Conservation (phyloP, 2,113 vertebrate species). For the Gallinago undulata region DNA sequence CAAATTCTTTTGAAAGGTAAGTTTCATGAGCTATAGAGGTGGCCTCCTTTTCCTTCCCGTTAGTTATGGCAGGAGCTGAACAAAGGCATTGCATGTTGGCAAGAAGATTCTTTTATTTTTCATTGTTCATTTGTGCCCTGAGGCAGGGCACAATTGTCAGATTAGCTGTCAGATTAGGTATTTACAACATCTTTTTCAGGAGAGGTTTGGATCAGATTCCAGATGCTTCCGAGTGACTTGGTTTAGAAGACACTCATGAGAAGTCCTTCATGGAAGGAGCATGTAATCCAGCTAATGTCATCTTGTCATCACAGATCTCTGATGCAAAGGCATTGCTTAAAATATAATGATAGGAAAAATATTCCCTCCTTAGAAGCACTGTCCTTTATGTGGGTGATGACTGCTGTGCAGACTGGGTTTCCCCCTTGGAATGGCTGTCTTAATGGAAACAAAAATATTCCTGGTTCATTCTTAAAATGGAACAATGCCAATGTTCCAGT, state of each 20-base stretch:
- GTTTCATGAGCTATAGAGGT: background rate
- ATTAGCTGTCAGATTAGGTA: background rate
- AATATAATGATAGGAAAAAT: background rate
- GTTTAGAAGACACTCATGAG: background rate
- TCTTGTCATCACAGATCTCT: background rate
- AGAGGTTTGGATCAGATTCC: background rate
- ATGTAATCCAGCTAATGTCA: background rate
- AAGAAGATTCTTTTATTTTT: background rate
- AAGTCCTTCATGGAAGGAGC: background rate
- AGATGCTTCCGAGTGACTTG: background rate
- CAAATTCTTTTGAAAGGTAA: conserved; percentile 5
- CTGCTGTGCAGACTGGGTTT: background rate
- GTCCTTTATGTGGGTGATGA: background rate
- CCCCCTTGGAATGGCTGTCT: background rate
- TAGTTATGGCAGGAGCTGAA: conserved; percentile 14
- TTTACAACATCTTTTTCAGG: background rate
- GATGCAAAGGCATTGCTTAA: background rate
- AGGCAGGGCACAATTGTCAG: background rate
- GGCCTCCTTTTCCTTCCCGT: conserved; percentile 43
- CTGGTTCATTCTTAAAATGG: background rate
- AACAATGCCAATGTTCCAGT: background rate
- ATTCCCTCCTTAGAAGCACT: background rate
- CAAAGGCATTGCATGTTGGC: background rate
- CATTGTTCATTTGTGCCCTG: background rate
- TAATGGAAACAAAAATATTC: background rate